These are phyloP conservation scores for Nannoperca obscura DNA, from an alignment of 2,797 vertebrate species.

Conservation along the genomic window DNA sequence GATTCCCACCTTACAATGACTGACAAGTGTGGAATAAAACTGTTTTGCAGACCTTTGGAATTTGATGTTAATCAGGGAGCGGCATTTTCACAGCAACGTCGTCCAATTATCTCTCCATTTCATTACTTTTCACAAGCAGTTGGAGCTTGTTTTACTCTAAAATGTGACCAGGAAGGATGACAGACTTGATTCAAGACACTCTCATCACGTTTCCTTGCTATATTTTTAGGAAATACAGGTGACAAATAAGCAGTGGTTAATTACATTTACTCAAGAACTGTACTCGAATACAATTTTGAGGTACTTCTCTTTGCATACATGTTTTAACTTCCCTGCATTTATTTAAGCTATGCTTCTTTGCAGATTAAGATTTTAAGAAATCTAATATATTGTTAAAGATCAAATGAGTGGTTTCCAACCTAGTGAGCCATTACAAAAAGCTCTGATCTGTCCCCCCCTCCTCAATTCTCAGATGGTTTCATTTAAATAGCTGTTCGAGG, in stretches of 20 bases:
- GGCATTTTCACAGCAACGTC: conserved; percentile 15
- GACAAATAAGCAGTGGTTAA: neutral
- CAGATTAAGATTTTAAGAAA: neutral
- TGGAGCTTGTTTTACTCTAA: neutral
- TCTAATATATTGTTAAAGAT: neutral
- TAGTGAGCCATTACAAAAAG: neutral
- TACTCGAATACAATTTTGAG: neutral
- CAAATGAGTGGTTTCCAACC: neutral
- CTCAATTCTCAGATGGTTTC: neutral
- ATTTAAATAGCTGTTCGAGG: conserved; percentile 7
- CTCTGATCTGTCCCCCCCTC: neutral
- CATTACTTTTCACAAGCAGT: neutral
- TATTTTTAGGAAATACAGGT: conserved; percentile 24
- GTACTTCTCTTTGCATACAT: neutral
- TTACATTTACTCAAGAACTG: neutral
- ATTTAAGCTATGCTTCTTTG: neutral
- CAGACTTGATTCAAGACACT: neutral
- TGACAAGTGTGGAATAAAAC: conserved; percentile 44
- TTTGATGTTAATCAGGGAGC: conserved; percentile 29
- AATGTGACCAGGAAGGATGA: neutral
- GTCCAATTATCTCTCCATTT: conserved; percentile 15
- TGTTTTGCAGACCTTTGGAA: conserved; percentile 27
- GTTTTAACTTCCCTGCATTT: neutral
- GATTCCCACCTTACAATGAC: conserved; percentile 47
- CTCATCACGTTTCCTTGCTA: neutral